These are phyloP conservation scores for Acanthosepion pharaonis DNA, from an alignment of 2,888 invertebrate genomes.

Conservation along the genomic window DNA sequence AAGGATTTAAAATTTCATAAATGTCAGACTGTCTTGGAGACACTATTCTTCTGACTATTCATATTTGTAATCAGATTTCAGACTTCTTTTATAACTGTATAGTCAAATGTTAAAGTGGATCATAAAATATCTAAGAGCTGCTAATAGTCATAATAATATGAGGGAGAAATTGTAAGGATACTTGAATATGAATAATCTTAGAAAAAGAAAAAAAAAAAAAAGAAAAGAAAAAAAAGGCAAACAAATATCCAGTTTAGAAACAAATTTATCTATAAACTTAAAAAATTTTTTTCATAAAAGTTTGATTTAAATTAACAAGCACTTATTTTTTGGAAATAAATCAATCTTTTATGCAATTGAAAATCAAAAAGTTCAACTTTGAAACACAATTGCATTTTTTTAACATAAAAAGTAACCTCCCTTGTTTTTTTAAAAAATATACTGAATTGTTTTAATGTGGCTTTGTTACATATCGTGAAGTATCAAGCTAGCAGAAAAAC, in stretches of 20 bases:
- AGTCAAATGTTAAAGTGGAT: not conserved
- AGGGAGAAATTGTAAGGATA: not conserved
- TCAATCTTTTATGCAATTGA: not conserved
- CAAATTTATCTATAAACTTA: not conserved
- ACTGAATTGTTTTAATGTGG: too few species aligned
- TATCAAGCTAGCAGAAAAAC: too few species aligned
- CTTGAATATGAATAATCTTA: too few species aligned
- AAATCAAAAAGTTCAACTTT: not conserved
- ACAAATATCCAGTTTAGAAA: too few species aligned
- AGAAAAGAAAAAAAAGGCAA: too few species aligned
- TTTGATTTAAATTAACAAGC: not conserved
- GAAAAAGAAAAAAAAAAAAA: too few species aligned
- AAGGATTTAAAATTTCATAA: too few species aligned
- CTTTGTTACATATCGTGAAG: too few species aligned
- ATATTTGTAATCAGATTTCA: not conserved
- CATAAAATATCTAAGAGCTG: not conserved
- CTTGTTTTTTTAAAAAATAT: not conserved
- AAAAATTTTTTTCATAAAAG: not conserved
- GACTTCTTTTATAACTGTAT: not conserved
- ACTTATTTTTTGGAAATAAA: not conserved
- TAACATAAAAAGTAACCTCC: not conserved
- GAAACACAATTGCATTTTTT: not conserved
- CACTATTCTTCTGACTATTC: not conserved
- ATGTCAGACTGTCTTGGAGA: too few species aligned
- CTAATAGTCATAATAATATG: not conserved